Conservation (phyloP, 2,888 invertebrate genomes). For the Drosophila subsilvestris region DNA sequence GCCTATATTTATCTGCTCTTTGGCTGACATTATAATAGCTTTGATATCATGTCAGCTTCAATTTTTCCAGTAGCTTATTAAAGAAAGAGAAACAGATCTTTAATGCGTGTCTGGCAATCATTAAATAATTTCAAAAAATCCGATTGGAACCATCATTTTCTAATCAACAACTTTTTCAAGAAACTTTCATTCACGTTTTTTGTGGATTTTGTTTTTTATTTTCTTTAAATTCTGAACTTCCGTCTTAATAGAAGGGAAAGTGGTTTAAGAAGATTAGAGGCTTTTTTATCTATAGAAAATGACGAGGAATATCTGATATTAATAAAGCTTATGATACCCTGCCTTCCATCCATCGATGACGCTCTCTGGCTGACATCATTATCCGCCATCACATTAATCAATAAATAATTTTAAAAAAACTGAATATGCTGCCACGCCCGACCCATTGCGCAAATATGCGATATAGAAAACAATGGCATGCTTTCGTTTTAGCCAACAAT, state of each 20-base stretch:
- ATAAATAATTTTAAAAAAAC: slow-evolving; percentile 26
- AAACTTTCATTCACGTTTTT: background rate
- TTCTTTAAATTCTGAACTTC: background rate
- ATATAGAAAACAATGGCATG: slow-evolving; percentile 65
- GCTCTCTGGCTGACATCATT: slow-evolving; percentile 39
- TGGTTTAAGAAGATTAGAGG: background rate
- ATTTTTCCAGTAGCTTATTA: background rate
- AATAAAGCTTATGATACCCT: background rate
- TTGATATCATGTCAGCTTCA: background rate
- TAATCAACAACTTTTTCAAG: background rate
- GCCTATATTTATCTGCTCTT: background rate
- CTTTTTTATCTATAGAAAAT: background rate
- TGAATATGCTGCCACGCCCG: slow-evolving; percentile 49
- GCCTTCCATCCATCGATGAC: background rate
- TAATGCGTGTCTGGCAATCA: background rate
- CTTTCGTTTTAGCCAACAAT: slow-evolving; percentile 64
- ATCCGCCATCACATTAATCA: slow-evolving; percentile 15
- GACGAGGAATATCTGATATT: background rate
- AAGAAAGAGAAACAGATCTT: background rate
- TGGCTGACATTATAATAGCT: too few relatives aligned
- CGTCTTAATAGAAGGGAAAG: background rate
- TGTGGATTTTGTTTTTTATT: too few relatives aligned
- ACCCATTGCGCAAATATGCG: slow-evolving; percentile 65
- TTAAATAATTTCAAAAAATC: background rate
- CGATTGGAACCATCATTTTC: background rate